These are phyloP conservation scores for Stegastes partitus DNA, from an alignment of 2,113 vertebrate genomes.

Conservation along the genomic window DNA sequence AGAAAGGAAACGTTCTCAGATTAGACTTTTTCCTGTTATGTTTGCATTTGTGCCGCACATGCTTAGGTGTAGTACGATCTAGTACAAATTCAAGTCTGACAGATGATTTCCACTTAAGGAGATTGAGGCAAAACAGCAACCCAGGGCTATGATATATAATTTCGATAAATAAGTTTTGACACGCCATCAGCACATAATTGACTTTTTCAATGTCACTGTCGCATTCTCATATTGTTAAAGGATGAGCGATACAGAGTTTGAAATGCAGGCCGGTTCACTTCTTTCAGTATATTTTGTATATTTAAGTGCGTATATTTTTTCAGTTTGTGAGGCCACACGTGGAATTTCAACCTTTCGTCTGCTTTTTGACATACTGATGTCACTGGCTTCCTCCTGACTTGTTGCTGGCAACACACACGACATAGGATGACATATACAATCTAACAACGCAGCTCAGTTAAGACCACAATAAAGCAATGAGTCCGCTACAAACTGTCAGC, in stretches of 20 bases:
- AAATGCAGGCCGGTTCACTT: neutral
- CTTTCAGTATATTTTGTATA: too few relatives aligned
- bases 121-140: neutral
- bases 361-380: neutral
- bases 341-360: too few relatives aligned
- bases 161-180: too few relatives aligned
- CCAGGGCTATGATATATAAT: neutral
- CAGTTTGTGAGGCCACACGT: neutral
- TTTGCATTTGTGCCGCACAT: slow-evolving; percentile 13
- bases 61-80: neutral
- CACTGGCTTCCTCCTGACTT: neutral
- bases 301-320: neutral
- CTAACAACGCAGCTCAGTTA: neutral
- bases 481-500: neutral
- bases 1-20: slow-evolving; percentile 15
- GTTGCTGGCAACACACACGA: neutral
- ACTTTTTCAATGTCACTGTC: neutral
- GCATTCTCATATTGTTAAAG: neutral
- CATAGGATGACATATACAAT: neutral
- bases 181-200: neutral
- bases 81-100: neutral
- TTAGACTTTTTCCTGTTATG: slow-evolving; percentile 4
- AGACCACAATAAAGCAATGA: neutral
- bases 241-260: too few relatives aligned
- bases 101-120: neutral